Base-by-base conservation (phyloP, 2,797 vertebrate species). In the Bradypodion pumilum region DNA sequence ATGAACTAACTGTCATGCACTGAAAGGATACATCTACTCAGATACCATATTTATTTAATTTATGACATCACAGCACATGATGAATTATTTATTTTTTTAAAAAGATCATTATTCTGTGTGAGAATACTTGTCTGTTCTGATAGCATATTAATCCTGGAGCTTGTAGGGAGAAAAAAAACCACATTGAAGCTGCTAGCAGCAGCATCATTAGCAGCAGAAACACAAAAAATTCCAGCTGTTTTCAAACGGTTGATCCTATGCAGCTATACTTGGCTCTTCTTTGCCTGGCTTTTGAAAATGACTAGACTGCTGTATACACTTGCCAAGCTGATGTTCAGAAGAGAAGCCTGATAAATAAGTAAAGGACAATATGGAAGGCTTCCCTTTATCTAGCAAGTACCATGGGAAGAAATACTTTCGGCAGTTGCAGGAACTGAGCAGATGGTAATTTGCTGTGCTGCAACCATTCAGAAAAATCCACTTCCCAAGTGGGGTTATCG, bases 21-120 rank as follows among this genome's bases (percentile, higher is more conserved):
- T 69, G 63, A 88, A 90, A 90, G 70, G 78, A 84, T 82, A 77
- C 87, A 89, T 85, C 84, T 79, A 72, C 44, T 91, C 85, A 76
- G 86, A 92, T 92, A 92, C 91, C 89, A 90, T 74, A 91, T 40
- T 95, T 91, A 91, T 88, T 84, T 93, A 93, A 93, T 94, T 92
- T 88, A 88, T 92, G 85, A 92, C 86, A 94, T 92, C 86, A 91
- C 32, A 85, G 88, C 90, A 83, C 78, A 86, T 84, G 86, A 94
- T 93, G 91, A 93, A 93, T 94, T 91, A 90, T 92, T 82, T 92
- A 94, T 92, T n/a, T n/a, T n/a, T n/a, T 93, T n/a, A 82, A 46
- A 93, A 94, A 88, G 79, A 90, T 93, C 44, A 78, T 92, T 94
- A 91, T 92, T 94, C 0, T 23, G 74, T 91, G 66, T 89, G 77